phyloP scores from a whole-genome alignment of 2,113 vertebrate species.

The Nanger granti region DNA sequence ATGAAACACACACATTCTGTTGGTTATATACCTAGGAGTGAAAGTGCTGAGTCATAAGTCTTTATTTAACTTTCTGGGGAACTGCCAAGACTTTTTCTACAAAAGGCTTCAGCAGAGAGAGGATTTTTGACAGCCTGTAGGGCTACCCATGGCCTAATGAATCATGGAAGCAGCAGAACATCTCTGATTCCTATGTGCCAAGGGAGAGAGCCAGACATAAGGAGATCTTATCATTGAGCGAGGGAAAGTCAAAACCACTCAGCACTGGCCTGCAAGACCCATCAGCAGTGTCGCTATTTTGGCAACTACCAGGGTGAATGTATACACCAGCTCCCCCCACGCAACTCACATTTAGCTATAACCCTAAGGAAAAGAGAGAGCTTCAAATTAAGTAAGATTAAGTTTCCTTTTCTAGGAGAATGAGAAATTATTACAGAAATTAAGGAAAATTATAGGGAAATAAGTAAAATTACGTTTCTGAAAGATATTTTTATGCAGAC shows the following conservation, averaged over 20 bases:
- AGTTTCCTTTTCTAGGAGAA: background rate
- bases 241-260: background rate
- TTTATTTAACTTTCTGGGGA: background rate
- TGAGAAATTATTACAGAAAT: background rate
- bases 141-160: background rate
- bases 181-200: background rate
- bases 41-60: background rate
- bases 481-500: background rate
- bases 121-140: background rate
- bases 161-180: background rate
- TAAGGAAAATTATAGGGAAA: background rate
- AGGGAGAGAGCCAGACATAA: background rate
- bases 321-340: rapidly evolving
- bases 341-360: background rate
- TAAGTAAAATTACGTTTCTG: background rate
- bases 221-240: background rate
- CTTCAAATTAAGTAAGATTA: background rate
- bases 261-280: background rate
- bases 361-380: background rate
- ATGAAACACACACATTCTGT: background rate
- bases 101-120: background rate
- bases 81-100: background rate
- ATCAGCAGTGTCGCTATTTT: background rate
- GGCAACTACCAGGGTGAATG: background rate
- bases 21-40: background rate